Conservation (phyloP, 2,888 invertebrate genomes). For the Elmis aenea region DNA sequence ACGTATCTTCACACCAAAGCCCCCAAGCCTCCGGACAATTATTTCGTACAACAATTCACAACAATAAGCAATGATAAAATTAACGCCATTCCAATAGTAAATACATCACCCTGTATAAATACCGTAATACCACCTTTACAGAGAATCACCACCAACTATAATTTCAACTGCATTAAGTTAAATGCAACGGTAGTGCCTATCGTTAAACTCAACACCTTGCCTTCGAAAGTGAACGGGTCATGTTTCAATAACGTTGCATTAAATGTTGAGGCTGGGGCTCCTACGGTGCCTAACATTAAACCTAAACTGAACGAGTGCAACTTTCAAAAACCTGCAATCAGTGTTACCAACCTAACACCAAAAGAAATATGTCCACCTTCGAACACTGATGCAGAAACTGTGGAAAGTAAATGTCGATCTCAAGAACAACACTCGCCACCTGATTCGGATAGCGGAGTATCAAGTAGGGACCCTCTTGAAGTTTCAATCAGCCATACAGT, state of each 20-base stretch:
- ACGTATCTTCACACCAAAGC: constrained; percentile 45
- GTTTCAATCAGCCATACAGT: constrained; percentile 33
- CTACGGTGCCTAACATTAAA: constrained; percentile 42
- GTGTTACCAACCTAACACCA: constrained; percentile 13
- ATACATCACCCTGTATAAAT: constrained; percentile 40
- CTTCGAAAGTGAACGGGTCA: constrained; percentile 19
- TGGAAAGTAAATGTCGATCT: constrained; percentile 22
- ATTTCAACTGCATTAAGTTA: constrained; percentile 45
- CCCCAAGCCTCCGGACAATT: constrained; percentile 42
- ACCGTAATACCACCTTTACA: constrained; percentile 40
- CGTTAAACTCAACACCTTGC: constrained; percentile 45
- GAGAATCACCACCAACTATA: constrained; percentile 41
- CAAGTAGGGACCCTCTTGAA: constrained; percentile 35
- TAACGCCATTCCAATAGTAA: constrained; percentile 40
- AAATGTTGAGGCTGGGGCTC: constrained; percentile 42
- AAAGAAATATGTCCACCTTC: constrained; percentile 13
- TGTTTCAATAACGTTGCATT: constrained; percentile 29
- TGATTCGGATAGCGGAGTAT: constrained; percentile 43
- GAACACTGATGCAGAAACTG: constrained; percentile 45
- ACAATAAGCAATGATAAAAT: constrained; percentile 39
- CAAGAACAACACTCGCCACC: constrained; percentile 29
- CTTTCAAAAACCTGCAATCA: constrained; percentile 8
- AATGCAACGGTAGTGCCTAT: constrained; percentile 48
- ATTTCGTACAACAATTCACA: constrained; percentile 41
- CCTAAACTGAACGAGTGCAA: constrained; percentile 29